Conservation (phyloP, 1,140 invertebrate genomes). For the Micrasema longulum region DNA sequence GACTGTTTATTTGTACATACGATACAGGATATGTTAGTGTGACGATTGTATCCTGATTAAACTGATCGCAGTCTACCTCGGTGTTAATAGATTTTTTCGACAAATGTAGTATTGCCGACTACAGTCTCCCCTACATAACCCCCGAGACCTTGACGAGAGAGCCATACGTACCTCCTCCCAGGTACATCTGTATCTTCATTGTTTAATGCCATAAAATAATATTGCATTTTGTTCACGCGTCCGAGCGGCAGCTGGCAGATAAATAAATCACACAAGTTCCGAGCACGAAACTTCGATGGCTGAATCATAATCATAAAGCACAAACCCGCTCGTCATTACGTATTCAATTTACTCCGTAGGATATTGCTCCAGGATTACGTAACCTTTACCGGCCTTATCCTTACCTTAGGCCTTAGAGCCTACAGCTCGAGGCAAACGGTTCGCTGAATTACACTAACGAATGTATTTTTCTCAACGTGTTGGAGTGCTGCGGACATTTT, state of each 20-base stretch:
- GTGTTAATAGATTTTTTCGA: too few species aligned
- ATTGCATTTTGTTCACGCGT: slow-evolving; percentile 52
- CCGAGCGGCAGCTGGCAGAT: slow-evolving; percentile 41
- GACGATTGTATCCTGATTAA: too few species aligned
- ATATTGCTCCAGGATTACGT: slow-evolving; percentile 10
- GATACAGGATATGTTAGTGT: too few species aligned
- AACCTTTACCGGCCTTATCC: neutral
- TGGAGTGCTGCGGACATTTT: too few species aligned
- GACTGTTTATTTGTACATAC: too few species aligned
- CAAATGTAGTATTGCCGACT: too few species aligned
- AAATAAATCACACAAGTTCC: slow-evolving; percentile 48
- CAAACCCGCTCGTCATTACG: slow-evolving; percentile 20
- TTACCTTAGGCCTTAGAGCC: neutral
- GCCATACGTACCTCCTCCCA: neutral
- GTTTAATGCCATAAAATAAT: slow-evolving; percentile 52
- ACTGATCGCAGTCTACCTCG: too few species aligned
- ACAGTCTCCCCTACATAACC: slow-evolving; percentile 1
- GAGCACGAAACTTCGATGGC: slow-evolving; percentile 35
- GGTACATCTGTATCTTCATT: slow-evolving; percentile 39
- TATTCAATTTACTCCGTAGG: slow-evolving; percentile 33
- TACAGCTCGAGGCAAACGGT: too few species aligned
- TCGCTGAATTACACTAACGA: too few species aligned
- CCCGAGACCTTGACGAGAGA: slow-evolving; percentile 29
- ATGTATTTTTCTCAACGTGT: too few species aligned
- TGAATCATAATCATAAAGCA: slow-evolving; percentile 36